These are phyloP conservation scores for Tetramorium alpestre DNA, from an alignment of 1,140 invertebrate species.

Conservation along the genomic window DNA sequence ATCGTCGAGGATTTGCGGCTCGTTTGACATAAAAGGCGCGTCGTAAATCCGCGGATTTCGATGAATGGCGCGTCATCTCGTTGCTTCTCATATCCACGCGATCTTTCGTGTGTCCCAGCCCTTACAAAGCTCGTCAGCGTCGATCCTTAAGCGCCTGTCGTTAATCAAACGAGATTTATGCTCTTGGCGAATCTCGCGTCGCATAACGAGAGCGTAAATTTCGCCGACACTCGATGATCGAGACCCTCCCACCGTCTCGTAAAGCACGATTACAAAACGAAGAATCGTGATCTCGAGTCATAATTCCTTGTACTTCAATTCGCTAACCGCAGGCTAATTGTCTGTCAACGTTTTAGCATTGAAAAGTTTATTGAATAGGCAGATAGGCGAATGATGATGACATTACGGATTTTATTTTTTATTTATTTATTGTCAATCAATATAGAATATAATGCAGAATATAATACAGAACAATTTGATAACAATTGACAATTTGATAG, in stretches of 20 bases:
- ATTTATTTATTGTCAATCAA: slow-evolving; percentile 15
- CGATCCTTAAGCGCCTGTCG: background rate
- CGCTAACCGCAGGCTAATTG: background rate
- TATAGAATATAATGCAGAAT: background rate
- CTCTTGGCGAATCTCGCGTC: background rate
- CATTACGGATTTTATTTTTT: background rate
- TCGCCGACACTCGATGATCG: background rate
- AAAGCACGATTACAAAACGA: background rate
- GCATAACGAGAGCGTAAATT: slow-evolving; percentile 40
- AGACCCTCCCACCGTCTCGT: background rate
- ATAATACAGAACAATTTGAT: background rate
- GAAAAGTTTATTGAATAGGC: background rate
- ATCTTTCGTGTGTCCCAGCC: background rate
- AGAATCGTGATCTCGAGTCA: background rate
- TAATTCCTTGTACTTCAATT: background rate
- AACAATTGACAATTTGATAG: background rate
- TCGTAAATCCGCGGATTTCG: slow-evolving; percentile 40
- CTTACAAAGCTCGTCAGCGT: background rate
- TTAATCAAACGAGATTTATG: slow-evolving; percentile 51
- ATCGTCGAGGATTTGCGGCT: slow-evolving; percentile 26
- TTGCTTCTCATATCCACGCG: slow-evolving; percentile 2
- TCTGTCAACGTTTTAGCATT: background rate
- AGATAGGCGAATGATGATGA: background rate
- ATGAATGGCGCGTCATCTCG: slow-evolving; percentile 40
- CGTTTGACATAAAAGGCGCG: slow-evolving; percentile 17